A percentile compares a stretch with the other conserved stretches of the same genome.
phyloP scores from a whole-genome alignment of 2,888 invertebrate species.

The Amiota mariae region DNA sequence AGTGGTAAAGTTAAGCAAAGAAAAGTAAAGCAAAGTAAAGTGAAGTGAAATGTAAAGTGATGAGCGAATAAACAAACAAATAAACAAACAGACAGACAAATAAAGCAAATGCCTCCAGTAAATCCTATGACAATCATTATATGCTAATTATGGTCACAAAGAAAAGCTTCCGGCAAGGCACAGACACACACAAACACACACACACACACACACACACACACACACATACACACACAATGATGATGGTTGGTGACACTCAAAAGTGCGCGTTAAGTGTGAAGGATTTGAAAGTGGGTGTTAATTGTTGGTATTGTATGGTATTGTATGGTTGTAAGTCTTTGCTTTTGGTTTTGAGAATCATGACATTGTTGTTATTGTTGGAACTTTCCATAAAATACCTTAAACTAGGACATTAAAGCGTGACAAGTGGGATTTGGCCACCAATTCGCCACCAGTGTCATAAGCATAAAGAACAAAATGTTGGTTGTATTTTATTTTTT shows the following conservation, averaged over 20 bases:
- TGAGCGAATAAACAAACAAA: background rate
- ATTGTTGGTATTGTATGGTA: slow-evolving; percentile 52
- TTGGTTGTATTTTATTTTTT: background rate
- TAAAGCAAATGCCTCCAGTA: slow-evolving; percentile 4
- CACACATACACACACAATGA: slow-evolving; percentile 37
- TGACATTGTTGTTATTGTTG: slow-evolving; percentile 28
- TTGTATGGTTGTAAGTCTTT: no score
- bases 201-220: background rate
- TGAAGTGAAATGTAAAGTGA: background rate
- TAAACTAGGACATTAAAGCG: slow-evolving; percentile 54
- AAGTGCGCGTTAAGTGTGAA: slow-evolving; percentile 18
- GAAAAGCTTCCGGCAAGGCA: slow-evolving; percentile 20
- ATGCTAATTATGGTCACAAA: slow-evolving; percentile 22
- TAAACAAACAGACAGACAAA: background rate
- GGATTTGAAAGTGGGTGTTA: slow-evolving; percentile 19
- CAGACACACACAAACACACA: background rate
- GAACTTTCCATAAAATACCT: slow-evolving; percentile 54
- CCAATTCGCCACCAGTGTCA: background rate
- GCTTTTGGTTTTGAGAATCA: slow-evolving; percentile 43
- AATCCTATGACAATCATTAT: slow-evolving; percentile 19
- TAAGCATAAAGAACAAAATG: background rate
- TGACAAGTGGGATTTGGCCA: slow-evolving; percentile 41
- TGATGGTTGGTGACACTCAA: slow-evolving; percentile 45
- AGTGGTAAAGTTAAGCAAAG: background rate
- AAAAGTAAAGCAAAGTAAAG: background rate